Conservation (phyloP, 2,797 vertebrate species). For the Aphelocoma californica region DNA sequence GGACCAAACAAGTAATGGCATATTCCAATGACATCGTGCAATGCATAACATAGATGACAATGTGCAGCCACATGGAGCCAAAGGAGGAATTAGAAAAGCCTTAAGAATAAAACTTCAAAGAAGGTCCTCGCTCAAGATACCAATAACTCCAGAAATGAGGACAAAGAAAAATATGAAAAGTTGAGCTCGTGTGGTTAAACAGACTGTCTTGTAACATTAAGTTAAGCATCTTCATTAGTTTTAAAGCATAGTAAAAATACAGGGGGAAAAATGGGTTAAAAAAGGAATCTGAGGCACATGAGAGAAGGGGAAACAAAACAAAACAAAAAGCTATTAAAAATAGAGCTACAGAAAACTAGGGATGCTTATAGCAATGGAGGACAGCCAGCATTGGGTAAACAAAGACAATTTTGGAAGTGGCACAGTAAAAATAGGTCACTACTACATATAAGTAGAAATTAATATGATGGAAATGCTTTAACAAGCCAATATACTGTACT, state of each 20-base stretch:
- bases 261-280: neutral
- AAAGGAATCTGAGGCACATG: neutral
- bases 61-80: accelerated
- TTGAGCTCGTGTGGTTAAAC: neutral
- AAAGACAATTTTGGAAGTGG: slow-evolving; percentile 45
- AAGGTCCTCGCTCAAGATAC: neutral
- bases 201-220: accelerated
- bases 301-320: neutral
- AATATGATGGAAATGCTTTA: slow-evolving; percentile 47
- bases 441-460: slow-evolving; percentile 33
- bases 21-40: neutral
- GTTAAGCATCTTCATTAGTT: neutral
- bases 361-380: slow-evolving; percentile 34
- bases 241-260: neutral
- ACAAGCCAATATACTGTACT: slow-evolving; percentile 37
- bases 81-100: neutral
- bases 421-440: slow-evolving; percentile 52
- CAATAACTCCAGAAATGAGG: neutral
- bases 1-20: neutral
- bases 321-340: slow-evolving; percentile 11
- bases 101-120: neutral
- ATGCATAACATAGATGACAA: neutral
- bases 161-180: neutral
- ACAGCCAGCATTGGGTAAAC: slow-evolving; percentile 38
- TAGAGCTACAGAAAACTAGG: neutral